Conservation (phyloP, 1,140 invertebrate genomes). For the Drosophila santomea region DNA sequence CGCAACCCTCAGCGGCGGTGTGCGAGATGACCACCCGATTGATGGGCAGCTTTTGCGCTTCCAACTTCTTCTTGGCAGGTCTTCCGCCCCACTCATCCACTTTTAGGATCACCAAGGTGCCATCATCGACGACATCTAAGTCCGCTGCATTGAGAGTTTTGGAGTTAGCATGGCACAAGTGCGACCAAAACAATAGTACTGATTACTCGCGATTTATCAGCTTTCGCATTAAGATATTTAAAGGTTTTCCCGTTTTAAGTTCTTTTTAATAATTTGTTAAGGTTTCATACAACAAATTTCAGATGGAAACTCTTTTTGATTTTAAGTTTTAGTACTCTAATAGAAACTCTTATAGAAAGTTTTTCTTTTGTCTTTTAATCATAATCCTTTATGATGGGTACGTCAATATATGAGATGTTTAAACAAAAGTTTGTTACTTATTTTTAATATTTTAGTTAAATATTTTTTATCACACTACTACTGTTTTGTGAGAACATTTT, state of each 20-base stretch:
- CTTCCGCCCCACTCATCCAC: slow-evolving; percentile 87
- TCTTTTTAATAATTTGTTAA: no score
- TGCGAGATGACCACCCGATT: slow-evolving; percentile 86
- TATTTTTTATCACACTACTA: slow-evolving; percentile 2
- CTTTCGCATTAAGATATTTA: neutral
- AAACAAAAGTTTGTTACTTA: no score
- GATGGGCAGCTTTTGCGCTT: slow-evolving; percentile 84
- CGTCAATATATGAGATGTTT: no score
- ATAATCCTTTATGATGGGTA: no score
- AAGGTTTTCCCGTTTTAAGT: no score
- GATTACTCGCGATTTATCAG: neutral
- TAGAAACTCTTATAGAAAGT: no score
- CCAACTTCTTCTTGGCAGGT: slow-evolving; percentile 80
- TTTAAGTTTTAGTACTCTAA: no score
- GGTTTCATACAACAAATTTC: no score
- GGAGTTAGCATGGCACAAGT: slow-evolving; percentile 12
- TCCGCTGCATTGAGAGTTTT: slow-evolving; percentile 31
- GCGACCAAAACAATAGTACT: slow-evolving; percentile 12
- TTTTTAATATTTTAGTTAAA: neutral
- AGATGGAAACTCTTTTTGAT: no score
- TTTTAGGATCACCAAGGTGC: slow-evolving; percentile 54
- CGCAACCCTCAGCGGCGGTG: slow-evolving; percentile 86
- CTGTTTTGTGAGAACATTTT: neutral
- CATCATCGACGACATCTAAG: slow-evolving; percentile 47
- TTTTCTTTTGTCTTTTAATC: no score